Conservation (phyloP, 2,888 invertebrate genomes). For the Ptychoptera contaminata region DNA sequence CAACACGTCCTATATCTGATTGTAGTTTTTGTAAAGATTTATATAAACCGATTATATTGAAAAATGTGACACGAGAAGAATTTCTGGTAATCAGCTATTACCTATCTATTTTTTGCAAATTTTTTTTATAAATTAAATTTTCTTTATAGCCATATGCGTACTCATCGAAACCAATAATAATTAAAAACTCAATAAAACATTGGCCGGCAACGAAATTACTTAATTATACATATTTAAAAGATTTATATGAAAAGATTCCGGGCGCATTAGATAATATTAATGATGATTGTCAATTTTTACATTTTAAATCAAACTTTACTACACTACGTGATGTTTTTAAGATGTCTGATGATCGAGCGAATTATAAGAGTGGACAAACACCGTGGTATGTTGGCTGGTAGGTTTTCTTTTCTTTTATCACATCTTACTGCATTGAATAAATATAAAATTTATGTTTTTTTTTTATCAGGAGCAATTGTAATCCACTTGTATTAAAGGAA, state of each 20-base stretch:
- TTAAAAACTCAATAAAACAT: slow-evolving; percentile 55
- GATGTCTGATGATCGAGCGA: slow-evolving; percentile 51
- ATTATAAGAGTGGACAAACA: slow-evolving; percentile 41
- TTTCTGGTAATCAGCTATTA: slow-evolving; percentile 38
- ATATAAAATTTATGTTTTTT: no score
- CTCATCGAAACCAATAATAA: slow-evolving; percentile 61
- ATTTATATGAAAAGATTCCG: slow-evolving; percentile 46
- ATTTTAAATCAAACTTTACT: slow-evolving; percentile 68
- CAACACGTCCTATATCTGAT: slow-evolving; percentile 65
- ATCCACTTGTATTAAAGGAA: slow-evolving; percentile 56
- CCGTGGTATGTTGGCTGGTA: slow-evolving; percentile 85
- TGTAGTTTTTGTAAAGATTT: slow-evolving; percentile 62
- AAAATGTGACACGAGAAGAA: slow-evolving; percentile 48
- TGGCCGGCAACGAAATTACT: slow-evolving; percentile 62
- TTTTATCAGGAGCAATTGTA: slow-evolving; percentile 69
- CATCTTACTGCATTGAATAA: no score
- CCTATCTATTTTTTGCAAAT: no score
- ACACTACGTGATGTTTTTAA: slow-evolving; percentile 59
- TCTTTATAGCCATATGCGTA: slow-evolving; percentile 46
- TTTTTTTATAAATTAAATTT: not conserved
- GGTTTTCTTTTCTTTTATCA: no score
- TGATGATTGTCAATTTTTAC: slow-evolving; percentile 74
- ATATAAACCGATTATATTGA: slow-evolving; percentile 46
- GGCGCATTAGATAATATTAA: slow-evolving; percentile 59
- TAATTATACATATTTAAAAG: slow-evolving; percentile 49